These are phyloP conservation scores for Colostygia pectinataria DNA, from an alignment of 2,888 invertebrate species.

Conservation along the genomic window DNA sequence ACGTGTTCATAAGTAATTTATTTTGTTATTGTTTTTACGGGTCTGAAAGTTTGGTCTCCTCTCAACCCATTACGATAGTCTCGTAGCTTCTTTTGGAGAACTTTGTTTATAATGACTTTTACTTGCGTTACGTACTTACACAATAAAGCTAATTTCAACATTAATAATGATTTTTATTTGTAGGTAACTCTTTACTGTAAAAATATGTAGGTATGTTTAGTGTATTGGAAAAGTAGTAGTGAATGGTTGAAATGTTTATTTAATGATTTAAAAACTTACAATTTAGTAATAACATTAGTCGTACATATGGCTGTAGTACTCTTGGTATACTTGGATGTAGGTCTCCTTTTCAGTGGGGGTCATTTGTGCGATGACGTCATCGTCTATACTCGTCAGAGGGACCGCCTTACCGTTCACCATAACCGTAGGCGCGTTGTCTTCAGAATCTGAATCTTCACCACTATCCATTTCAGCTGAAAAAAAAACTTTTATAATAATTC, in stretches of 20 bases:
- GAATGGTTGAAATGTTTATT: constrained; percentile 16
- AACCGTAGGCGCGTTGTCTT: constrained; percentile 91
- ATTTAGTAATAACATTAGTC: constrained; percentile 76
- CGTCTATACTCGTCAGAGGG: constrained; percentile 92
- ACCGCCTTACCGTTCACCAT: constrained; percentile 90
- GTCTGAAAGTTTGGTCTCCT: too few species aligned
- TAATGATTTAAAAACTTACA: constrained; percentile 14
- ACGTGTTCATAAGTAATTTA: constrained; percentile 23
- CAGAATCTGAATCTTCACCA: constrained; percentile 89
- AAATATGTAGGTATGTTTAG: background rate
- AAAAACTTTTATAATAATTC: background rate
- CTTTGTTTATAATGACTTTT: too few species aligned
- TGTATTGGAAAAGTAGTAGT: constrained; percentile 2
- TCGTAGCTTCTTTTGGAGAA: constrained; percentile 1
- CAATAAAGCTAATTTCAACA: background rate
- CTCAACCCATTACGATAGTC: background rate
- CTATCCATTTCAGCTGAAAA: constrained; percentile 86
- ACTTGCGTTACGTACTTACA: background rate
- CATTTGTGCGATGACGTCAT: constrained; percentile 94
- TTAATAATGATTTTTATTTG: background rate
- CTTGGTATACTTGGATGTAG: constrained; percentile 96
- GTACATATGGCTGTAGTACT: constrained; percentile 95
- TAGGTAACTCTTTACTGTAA: background rate
- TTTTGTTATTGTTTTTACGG: constrained; percentile 27
- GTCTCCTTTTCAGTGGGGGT: constrained; percentile 95